Percentiles rank a stretch among this genome's conserved stretches.
These are phyloP conservation scores for Drosophila pseudotalamancana DNA, from an alignment of 2,888 invertebrate genomes.

Conservation along the genomic window DNA sequence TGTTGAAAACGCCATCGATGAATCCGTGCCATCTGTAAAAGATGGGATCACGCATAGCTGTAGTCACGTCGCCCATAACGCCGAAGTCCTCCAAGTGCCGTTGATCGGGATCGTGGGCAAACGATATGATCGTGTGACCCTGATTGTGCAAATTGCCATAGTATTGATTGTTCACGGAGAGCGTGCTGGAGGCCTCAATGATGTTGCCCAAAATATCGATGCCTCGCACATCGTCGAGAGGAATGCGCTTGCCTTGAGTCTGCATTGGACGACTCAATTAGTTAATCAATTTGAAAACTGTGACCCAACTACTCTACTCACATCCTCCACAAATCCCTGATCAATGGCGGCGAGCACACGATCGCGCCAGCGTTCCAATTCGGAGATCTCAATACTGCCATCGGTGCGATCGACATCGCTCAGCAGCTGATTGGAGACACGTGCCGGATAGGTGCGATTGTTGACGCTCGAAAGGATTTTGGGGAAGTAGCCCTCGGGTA, in stretches of 20 bases:
- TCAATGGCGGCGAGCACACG: conserved; percentile 91
- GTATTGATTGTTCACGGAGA: conserved; percentile 88
- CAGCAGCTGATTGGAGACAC: conserved; percentile 87
- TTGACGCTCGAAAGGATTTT: conserved; percentile 89
- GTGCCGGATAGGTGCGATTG: conserved; percentile 90
- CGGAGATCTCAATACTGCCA: conserved; percentile 86
- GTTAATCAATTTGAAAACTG: not conserved
- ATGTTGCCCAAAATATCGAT: conserved; percentile 92
- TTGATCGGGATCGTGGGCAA: conserved; percentile 92
- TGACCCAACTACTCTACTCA: conserved; percentile 79
- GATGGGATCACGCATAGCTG: conserved; percentile 93
- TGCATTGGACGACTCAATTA: conserved; percentile 24
- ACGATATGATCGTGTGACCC: conserved; percentile 91
- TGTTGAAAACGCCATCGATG: conserved; percentile 90
- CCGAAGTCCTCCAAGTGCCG: conserved; percentile 89
- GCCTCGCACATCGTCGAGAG: conserved; percentile 85
- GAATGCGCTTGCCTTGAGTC: conserved; percentile 68
- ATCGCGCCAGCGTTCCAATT: conserved; percentile 90
- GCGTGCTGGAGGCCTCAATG: conserved; percentile 88
- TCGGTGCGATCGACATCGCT: conserved; percentile 88
- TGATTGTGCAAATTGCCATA: conserved; percentile 93
- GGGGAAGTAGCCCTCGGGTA: conserved; percentile 92
- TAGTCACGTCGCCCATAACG: conserved; percentile 92
- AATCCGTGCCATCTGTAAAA: conserved; percentile 94
- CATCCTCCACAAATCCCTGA: conserved; percentile 87